Evolutionary conservation across 1,140 invertebrate genomes (phyloP), one percentile per base, ranked within the genome.

Genomic region (Apis mellifera): DNA sequence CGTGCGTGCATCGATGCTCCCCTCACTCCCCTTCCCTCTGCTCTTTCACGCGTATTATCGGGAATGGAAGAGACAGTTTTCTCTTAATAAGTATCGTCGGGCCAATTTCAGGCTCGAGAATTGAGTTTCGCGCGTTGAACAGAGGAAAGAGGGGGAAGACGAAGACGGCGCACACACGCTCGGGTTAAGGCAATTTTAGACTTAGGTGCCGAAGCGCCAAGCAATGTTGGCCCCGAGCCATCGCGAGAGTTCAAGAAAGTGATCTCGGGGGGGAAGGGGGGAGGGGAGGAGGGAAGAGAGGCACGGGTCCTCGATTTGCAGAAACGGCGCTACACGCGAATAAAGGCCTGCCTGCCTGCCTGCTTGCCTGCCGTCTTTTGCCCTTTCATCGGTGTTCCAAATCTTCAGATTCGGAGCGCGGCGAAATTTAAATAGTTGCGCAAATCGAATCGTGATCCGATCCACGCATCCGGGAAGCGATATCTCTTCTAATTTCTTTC

Each of bases 121-220:
- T 59, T 50, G 74, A 73, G 72, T 74, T 69, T 84, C 60, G 62
- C 23, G 17, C 62, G 23, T 23, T 48, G 73, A 78, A 57, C 69
- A 21, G 21, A 42, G 82, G 82, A 82, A 76, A 68, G 78, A 76
- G 66, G 84, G 80, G 32, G 32, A 32, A 32, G 32, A 60, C 69
- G 55, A 70, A 82, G 64, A 62, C 48, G 73, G 68, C 55, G 32
- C 26, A 79, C 79, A 85, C 78, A 72, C 32, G 32, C 82, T 88
- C 72, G 80, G 83, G 84, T 87, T 89, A 89, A 86, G 83, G 86
- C 91, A 93, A 92, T 93, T 93, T 92, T 92, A 93, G 91, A 90
- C 90, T 91, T 90, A 89, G 90, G 88, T 88, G 86, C 84, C 87
- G 82, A 89, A 85, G 70, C 87, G 81, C 84, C 89, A 82, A 93